A percentile compares a stretch with the other conserved stretches of the same genome.
phyloP scores from a whole-genome alignment of 1,140 invertebrate genomes.

The Glossosoma conforme region DNA sequence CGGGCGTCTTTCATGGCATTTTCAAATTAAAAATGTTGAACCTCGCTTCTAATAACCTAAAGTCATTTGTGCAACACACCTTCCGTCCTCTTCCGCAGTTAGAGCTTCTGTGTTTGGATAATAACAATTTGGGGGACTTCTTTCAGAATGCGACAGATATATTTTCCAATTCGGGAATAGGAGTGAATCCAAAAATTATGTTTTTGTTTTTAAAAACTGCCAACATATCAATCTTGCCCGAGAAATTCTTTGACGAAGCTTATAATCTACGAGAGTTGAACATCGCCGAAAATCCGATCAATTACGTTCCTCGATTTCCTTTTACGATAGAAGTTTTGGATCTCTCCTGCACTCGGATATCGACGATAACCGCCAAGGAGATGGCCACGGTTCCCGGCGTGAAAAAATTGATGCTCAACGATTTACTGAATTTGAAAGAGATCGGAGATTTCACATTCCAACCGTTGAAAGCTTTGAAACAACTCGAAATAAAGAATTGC shows the following conservation, averaged over 20 bases:
- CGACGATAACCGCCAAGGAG: conserved; percentile 37
- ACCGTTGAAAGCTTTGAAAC: conserved; percentile 35
- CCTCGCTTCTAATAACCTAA: conserved; percentile 50
- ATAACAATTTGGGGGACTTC: conserved; percentile 39
- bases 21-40: conserved; percentile 49
- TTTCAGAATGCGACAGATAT: conserved; percentile 23
- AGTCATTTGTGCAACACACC: conserved; percentile 38
- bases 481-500: conserved; percentile 42
- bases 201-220: conserved; percentile 39
- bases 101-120: conserved; percentile 43
- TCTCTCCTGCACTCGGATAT: conserved; percentile 43
- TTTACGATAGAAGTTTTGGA: conserved; percentile 44
- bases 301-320: conserved; percentile 40
- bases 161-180: conserved; percentile 39
- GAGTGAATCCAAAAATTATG: conserved; percentile 39
- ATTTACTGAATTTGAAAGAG: conserved; percentile 38
- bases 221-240: conserved; percentile 35
- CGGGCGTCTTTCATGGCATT: conserved; percentile 43
- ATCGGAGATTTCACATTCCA: conserved; percentile 37
- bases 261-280: conserved; percentile 39
- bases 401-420: conserved; percentile 40
- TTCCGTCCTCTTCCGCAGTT: conserved; percentile 46
- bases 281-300: conserved; percentile 41
- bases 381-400: conserved; percentile 39
- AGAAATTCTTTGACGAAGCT: conserved; percentile 42